Evolutionary conservation across 2,797 vertebrate genomes (phyloP), one percentile per base, ranked within the genome.

Genomic region (Pterois miles): DNA sequence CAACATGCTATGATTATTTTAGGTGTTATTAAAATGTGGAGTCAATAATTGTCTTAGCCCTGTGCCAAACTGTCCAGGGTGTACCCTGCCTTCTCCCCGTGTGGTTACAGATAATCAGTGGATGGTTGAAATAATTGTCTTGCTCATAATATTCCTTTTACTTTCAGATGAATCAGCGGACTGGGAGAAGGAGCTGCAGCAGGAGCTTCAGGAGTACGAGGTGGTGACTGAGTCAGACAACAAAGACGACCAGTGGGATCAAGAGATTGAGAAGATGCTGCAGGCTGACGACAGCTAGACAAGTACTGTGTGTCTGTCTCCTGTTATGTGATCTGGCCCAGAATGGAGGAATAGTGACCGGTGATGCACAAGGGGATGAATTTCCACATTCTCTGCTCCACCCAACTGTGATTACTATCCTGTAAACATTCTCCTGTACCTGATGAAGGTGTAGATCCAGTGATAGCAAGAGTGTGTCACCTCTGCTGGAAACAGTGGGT

Each of bases 191-290:
- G 98, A 99, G 90, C 93, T 99, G 3, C 97, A 98, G 80, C 96
- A 97, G 86, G 97, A 99, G 80, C 96, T 99, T 38, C 97, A 99
- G 85, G 97, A 98, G 77, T 98, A 98, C 38, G 97, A 99, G 89
- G 97, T 98, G 79, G 97, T 98, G 78, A 91, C 96, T 0, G 97
- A 97, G 78, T 89, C 96, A 0, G 97, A 96, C 86, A 96, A 96
- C 85, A 94, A 91, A 57, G 97, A 98, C 58, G 96, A 98, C 78
- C 97, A 97, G 85, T 98, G 97, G 98, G 98, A 98, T 85, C 97
- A 97, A 67, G 97, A 98, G 94, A 99, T 99, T 40, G 97, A 98
- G 91, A 95, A 98, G 92, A 97, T 99, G 97, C 93, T 99, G 6
- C 96, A 97, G 88, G 96, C 95, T 5, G 96, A 96, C n/a, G 95